Percentiles rank a stretch among this genome's conserved stretches.
Conservation (phyloP, 1,140 invertebrate genomes). For the Rhagoletis pomonella region DNA sequence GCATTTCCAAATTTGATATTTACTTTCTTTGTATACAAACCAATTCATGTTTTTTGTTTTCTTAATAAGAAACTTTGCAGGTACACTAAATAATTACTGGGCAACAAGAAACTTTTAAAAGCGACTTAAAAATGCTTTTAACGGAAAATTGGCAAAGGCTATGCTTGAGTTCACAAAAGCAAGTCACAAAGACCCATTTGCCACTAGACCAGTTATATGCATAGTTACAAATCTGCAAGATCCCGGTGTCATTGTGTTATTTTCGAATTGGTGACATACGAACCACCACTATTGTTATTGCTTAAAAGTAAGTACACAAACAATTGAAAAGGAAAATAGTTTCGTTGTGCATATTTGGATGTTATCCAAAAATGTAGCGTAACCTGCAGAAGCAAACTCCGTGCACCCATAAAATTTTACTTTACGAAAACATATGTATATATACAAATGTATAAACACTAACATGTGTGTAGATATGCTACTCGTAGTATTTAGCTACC, state of each 20-base stretch:
- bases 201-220: slow-evolving; percentile 24
- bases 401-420: slow-evolving; percentile 43
- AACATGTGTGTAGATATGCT: neutral
- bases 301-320: slow-evolving; percentile 43
- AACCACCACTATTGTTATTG: slow-evolving; percentile 24
- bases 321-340: slow-evolving; percentile 46
- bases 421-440: neutral
- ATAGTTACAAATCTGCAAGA: too few relatives aligned
- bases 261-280: slow-evolving; percentile 41
- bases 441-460: neutral
- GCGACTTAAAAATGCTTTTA: slow-evolving; percentile 50
- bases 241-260: slow-evolving; percentile 44
- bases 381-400: slow-evolving; percentile 37
- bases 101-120: slow-evolving; percentile 39
- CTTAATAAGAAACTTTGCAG: slow-evolving; percentile 45
- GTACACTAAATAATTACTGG: slow-evolving; percentile 46
- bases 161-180: slow-evolving; percentile 34
- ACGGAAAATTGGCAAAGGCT: slow-evolving; percentile 48
- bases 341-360: slow-evolving; percentile 46
- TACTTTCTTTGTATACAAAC: neutral
- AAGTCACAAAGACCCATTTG: slow-evolving; percentile 45
- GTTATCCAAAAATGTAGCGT: slow-evolving; percentile 28
- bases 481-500: neutral
- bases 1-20: neutral
- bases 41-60: slow-evolving; percentile 20